phyloP scores from a whole-genome alignment of 2,113 vertebrate genomes.

The Megaceryle maxima region DNA sequence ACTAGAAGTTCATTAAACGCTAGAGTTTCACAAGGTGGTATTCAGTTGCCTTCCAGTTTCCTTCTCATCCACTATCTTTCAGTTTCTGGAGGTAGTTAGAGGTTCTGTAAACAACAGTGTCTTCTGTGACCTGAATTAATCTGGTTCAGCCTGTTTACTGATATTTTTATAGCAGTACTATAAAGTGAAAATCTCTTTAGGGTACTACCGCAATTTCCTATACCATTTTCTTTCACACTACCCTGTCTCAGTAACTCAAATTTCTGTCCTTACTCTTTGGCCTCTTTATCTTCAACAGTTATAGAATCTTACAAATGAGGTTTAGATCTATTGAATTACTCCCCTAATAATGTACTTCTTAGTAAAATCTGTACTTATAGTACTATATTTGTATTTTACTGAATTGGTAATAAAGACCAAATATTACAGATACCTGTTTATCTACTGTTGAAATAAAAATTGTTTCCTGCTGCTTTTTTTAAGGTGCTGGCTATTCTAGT shows the following conservation, averaged over 20 bases:
- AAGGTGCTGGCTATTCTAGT: conserved; percentile 92
- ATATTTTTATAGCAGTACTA: background rate
- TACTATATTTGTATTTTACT: background rate
- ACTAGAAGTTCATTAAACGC: background rate
- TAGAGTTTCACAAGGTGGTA: background rate
- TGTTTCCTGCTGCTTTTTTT: background rate
- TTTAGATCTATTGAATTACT: background rate
- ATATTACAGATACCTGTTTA: background rate
- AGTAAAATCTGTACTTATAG: background rate
- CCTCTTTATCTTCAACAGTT: background rate
- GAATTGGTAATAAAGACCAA: background rate
- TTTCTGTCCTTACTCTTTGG: background rate
- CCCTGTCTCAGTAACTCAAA: background rate
- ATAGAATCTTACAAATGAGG: background rate
- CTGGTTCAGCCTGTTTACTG: background rate
- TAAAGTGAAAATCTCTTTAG: background rate
- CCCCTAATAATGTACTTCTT: background rate
- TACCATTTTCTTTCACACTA: background rate
- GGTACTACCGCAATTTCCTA: background rate
- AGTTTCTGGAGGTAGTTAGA: background rate
- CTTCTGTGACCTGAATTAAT: background rate
- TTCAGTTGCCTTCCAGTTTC: background rate
- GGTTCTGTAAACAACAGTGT: background rate
- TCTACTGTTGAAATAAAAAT: background rate
- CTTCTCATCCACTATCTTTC: background rate